Base-by-base conservation (phyloP, 2,888 invertebrate genomes). In the Parelbella ahira region DNA sequence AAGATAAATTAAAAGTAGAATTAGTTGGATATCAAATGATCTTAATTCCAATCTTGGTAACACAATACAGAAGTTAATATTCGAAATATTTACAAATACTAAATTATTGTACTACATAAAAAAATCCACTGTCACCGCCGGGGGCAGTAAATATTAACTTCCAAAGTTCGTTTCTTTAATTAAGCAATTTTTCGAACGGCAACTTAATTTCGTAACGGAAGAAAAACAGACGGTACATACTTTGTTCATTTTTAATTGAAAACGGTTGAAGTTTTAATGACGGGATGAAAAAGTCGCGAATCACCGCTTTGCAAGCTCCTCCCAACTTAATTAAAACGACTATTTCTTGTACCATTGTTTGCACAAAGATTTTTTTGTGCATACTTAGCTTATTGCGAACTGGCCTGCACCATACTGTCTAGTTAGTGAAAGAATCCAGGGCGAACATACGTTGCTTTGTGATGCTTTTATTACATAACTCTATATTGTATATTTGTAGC, bases 211-310 rank as follows among this genome's bases (percentile, higher is more conserved):
- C 6, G 27, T 28, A 34, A 25, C 25, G 41, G 15, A n/a, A 27
- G 23, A 38, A 28, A 39, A 42, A 10, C 25, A 21, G 34, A 19
- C 53, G 54, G 52, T 54, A 49, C 50, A 41, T 19, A 43, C 23
- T 47, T 50, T 49, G 64, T 62, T 52, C 52, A 56, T 61, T 68
- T 73, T 74, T 73, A 74, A 76, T 75, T 74, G 73, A 74, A 71
- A 69, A 60, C 60, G 57, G 57, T 68, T 66, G 49, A 72, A 75
- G 65, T 75, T 77, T 75, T 76, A 73, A 76, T 68, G 69, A 74
- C 66, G 64, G 34, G 58, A 65, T 60, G 60, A 62, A 67, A 65
- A 71, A 64, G 58, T 67, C 59, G 55, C 42, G 48, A 49, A 34
- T 42, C 23, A 34, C 34, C 10, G 29, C 25, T 9, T 11, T 21